Evolutionary conservation across 1,140 invertebrate genomes (phyloP).

Genomic region (Plodia interpunctella): DNA sequence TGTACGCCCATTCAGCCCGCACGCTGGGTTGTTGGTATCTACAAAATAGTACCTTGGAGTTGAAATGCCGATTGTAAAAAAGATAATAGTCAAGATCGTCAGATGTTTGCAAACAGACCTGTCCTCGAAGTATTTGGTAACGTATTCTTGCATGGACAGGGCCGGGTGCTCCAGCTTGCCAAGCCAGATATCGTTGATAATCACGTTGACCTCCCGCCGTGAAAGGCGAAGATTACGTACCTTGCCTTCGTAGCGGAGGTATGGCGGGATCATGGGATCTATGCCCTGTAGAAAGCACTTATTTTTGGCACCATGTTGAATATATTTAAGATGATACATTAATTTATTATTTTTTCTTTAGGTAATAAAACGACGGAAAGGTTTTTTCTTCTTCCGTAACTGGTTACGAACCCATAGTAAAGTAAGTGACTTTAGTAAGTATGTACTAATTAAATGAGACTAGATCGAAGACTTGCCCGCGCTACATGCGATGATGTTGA

Average conservation of each 20-base stretch:
- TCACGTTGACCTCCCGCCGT: slow-evolving; percentile 63
- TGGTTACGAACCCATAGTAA: too few relatives aligned
- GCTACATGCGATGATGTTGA: too few relatives aligned
- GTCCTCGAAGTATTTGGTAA: slow-evolving; percentile 66
- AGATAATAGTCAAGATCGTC: too few relatives aligned
- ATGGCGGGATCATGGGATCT: slow-evolving; percentile 64
- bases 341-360: too few relatives aligned
- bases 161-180: slow-evolving; percentile 37
- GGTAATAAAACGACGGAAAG: too few relatives aligned
- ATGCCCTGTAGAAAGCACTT: slow-evolving; percentile 40
- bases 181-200: slow-evolving; percentile 70
- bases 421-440: too few relatives aligned
- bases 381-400: too few relatives aligned
- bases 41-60: background rate
- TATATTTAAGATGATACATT: too few relatives aligned
- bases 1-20: slow-evolving; percentile 71
- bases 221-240: slow-evolving; percentile 70
- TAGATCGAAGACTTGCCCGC: too few relatives aligned
- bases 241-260: slow-evolving; percentile 60
- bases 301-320: background rate
- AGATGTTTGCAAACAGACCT: too few relatives aligned
- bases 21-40: slow-evolving; percentile 65
- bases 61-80: too few relatives aligned
- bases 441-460: too few relatives aligned
- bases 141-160: slow-evolving; percentile 62